phyloP scores from a whole-genome alignment of 2,113 vertebrate species.

The Romanogobio albipinnatus region DNA sequence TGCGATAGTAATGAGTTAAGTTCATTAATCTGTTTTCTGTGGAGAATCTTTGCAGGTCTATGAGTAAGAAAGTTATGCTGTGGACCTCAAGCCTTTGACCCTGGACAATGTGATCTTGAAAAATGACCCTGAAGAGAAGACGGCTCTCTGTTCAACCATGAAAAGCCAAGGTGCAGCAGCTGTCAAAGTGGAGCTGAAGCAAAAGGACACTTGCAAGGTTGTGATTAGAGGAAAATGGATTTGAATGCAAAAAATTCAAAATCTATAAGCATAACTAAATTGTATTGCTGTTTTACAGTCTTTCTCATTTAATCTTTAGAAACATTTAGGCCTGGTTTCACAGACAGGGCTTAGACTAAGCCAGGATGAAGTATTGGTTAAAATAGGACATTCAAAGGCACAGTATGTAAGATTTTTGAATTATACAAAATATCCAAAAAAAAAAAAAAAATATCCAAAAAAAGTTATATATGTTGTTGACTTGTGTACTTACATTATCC shows the following conservation, averaged over 20 bases:
- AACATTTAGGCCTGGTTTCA: no score
- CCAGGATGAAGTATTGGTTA: no score
- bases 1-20: neutral
- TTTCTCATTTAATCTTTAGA: neutral
- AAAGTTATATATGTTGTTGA: no score
- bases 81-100: neutral
- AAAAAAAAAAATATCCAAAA: no score
- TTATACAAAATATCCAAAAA: no score
- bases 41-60: neutral
- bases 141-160: neutral
- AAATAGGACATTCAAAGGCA: no score
- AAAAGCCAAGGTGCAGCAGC: slow-evolving; percentile 4
- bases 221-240: neutral
- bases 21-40: slow-evolving; percentile 1
- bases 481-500: no score
- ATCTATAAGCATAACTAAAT: neutral
- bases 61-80: neutral
- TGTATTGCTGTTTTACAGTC: neutral
- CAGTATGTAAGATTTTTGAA: no score
- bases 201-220: neutral
- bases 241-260: neutral
- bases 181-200: slow-evolving; percentile 13
- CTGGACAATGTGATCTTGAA: slow-evolving; percentile 10
- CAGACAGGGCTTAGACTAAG: no score
- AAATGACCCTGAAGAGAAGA: neutral